A percentile compares a stretch with the other conserved stretches of the same genome.
Evolutionary conservation across 92 coral and sea anemone genomes (phyloP).

Genomic region (Parazoanthus darwini): DNA sequence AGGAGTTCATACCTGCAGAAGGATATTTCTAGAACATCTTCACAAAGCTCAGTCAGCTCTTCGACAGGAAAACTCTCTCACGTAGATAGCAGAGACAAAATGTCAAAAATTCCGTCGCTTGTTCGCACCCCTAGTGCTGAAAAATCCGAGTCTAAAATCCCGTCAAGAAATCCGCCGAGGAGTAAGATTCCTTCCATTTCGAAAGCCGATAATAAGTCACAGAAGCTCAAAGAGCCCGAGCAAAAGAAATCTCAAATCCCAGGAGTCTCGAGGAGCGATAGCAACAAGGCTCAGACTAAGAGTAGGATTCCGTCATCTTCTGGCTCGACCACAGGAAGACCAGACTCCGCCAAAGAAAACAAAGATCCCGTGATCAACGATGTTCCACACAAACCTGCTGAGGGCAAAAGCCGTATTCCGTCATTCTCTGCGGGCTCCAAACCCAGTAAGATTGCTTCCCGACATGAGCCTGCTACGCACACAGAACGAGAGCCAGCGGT

Average conservation of each 20-base stretch:
- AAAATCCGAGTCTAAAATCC: conserved; percentile 63
- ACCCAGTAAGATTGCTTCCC: conserved; percentile 38
- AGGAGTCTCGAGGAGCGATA: conserved; percentile 50
- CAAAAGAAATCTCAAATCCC: conserved; percentile 71
- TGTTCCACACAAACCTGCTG: conserved; percentile 28
- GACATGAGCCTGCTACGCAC: conserved; percentile 9
- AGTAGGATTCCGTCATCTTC: conserved; percentile 63
- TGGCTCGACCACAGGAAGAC: conserved; percentile 43
- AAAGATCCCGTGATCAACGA: conserved; percentile 62
- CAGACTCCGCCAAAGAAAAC: conserved; percentile 87
- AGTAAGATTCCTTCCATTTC: conserved; percentile 82
- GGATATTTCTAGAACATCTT: conserved; percentile 34
- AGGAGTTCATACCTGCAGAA: conserved; percentile 39
- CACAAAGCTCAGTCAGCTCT: conserved; percentile 51
- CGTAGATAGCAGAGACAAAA: conserved; percentile 45
- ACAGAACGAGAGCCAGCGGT: neutral
- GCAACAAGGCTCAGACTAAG: conserved; percentile 49
- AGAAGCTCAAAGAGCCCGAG: conserved; percentile 47
- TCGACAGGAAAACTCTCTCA: conserved; percentile 45
- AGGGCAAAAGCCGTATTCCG: conserved; percentile 43
- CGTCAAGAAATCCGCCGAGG: conserved; percentile 73
- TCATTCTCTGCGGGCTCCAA: conserved; percentile 35
- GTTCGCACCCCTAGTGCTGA: conserved; percentile 55
- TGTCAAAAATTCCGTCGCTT: conserved; percentile 90
- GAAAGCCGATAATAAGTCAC: conserved; percentile 62